phyloP scores from a whole-genome alignment of 1,140 invertebrate genomes.

The Anastrepha obliqua region DNA sequence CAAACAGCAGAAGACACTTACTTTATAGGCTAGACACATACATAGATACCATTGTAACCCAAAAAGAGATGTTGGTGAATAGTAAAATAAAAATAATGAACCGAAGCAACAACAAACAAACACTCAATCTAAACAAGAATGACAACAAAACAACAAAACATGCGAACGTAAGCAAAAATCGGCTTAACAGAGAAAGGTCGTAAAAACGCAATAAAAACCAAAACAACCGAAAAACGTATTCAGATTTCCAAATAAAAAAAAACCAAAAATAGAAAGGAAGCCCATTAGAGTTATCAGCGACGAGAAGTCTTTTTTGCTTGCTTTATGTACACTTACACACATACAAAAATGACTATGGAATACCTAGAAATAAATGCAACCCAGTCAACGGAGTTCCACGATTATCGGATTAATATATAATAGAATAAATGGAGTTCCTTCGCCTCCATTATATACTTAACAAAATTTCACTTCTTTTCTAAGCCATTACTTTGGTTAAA shows the following conservation, averaged over 20 bases:
- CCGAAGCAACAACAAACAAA: neutral
- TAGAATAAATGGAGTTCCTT: neutral
- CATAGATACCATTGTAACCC: neutral
- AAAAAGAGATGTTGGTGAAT: neutral
- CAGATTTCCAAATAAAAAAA: neutral
- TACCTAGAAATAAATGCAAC: slow-evolving; percentile 27
- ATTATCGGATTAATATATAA: slow-evolving; percentile 5
- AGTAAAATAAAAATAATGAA: neutral
- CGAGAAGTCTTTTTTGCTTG: neutral
- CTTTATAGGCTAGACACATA: neutral
- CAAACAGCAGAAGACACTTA: neutral
- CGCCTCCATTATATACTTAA: neutral
- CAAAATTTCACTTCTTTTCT: neutral
- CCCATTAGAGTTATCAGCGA: neutral
- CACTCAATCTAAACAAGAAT: neutral
- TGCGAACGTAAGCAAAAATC: neutral
- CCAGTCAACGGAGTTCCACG: slow-evolving; percentile 29
- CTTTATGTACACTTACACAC: neutral
- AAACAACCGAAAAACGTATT: neutral
- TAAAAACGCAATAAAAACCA: neutral
- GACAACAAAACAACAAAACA: slow-evolving; percentile 13
- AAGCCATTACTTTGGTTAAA: neutral
- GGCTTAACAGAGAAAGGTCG: neutral
- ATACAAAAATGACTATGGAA: neutral
- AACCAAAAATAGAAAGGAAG: neutral